Base-by-base conservation (phyloP, 1,140 invertebrate species). In the Chironomus tepperi region DNA sequence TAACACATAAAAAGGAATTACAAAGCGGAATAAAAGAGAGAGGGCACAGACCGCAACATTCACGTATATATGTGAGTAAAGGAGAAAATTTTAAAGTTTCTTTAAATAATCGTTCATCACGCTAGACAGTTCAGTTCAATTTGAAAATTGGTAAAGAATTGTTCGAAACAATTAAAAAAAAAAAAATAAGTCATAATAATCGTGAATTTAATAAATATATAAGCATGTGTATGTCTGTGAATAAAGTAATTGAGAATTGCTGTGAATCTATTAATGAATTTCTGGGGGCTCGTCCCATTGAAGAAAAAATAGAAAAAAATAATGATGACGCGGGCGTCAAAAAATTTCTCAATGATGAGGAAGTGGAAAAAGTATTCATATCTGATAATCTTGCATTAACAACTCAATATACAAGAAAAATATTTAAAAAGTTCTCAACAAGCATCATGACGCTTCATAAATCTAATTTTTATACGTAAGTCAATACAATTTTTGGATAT, bases 21-120 rank as follows among this genome's bases (percentile, higher is more conserved):
- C 24, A 34, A 57, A 12, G 12, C 12, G 47, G 6, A 9, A 70
- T 21, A 70, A 70, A 18, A 10, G 65, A 70, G 65, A 70, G 65
- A 70, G 65, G 19, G 65, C 16, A 70, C 65, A 70, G n/a, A 70
- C 65, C 16, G 65, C 65, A n/a, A 57, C 47, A 57, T 57, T 12
- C 47, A 57, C 47, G n/a, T 57, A 57, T 7, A 18, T 70, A 19
- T 18, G 18, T 18, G 47, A 57, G 47, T n/a, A 57, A 57, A 57
- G 47, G 47, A 57, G 47, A 57, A 57, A 70, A 70, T 70, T 70
- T 70, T 70, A 18, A 70, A 70, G 65, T 70, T 70, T 70, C 65
- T 70, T 70, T 70, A 70, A 70, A 70, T 70, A 70, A 70, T 70
- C 65, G 19, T 9, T 70, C 65, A 16, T 18, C 65, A 19, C 65